These are phyloP conservation scores for Darevskia mixta DNA, from an alignment of 2,797 vertebrate genomes.

Conservation along the genomic window DNA sequence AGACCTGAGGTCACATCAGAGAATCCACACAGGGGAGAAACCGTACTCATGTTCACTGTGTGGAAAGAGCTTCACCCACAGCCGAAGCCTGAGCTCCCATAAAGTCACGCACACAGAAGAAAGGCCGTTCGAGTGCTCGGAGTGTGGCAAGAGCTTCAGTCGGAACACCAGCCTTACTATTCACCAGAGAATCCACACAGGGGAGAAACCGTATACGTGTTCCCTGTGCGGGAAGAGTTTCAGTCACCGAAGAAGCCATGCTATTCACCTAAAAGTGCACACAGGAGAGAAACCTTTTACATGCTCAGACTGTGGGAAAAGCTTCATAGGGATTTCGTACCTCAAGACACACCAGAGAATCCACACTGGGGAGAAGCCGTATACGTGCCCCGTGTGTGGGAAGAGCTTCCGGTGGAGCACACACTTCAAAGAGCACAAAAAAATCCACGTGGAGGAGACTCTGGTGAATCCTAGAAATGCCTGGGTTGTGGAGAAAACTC, in stretches of 20 bases:
- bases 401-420: too few relatives aligned
- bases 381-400: too few relatives aligned
- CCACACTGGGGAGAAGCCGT: too few relatives aligned
- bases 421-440: neutral
- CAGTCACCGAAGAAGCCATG: too few relatives aligned
- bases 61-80: constrained; percentile 5
- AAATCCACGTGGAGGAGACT: constrained; percentile 61
- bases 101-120: too few relatives aligned
- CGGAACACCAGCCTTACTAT: too few relatives aligned
- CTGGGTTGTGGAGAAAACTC: constrained; percentile 81
- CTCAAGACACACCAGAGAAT: neutral
- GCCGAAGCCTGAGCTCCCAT: neutral
- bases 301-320: neutral
- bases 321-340: neutral
- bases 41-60: neutral
- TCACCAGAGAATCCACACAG: constrained; percentile 9
- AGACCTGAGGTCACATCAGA: neutral
- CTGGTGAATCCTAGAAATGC: constrained; percentile 75
- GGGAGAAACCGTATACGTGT: constrained; percentile 17
- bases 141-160: too few relatives aligned
- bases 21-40: constrained; percentile 1
- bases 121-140: too few relatives aligned
- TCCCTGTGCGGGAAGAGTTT: neutral
- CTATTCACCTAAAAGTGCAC: neutral
- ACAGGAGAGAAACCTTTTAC: constrained; percentile 2